Conservation (phyloP, 2,113 vertebrate species). For the Chamaea fasciata region DNA sequence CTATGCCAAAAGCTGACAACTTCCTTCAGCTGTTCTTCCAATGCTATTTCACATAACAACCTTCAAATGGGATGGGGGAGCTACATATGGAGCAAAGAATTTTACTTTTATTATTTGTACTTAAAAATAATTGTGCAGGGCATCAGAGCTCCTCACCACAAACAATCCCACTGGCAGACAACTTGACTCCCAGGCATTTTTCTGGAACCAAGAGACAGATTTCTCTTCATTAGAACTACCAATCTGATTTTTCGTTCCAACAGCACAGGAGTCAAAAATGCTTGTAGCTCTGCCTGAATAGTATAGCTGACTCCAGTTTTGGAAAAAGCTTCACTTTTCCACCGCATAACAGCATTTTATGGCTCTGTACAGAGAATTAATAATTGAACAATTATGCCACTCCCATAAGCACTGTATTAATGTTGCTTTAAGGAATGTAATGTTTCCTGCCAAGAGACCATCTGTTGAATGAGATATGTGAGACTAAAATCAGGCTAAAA, state of each 20-base stretch:
- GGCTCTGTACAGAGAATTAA: not conserved
- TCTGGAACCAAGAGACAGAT: not conserved
- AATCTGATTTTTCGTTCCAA: not conserved
- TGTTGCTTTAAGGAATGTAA: not conserved
- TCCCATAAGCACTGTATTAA: not conserved
- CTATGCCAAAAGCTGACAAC: not conserved
- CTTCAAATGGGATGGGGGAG: not conserved
- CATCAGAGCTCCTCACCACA: not conserved
- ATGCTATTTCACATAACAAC: accelerated
- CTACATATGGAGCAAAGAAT: not conserved
- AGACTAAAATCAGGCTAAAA: conserved; percentile 16
- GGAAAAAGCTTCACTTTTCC: not conserved
- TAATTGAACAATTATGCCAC: conserved; percentile 6
- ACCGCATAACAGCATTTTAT: not conserved
- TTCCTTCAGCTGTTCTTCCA: not conserved
- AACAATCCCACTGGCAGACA: not conserved
- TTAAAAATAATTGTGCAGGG: not conserved
- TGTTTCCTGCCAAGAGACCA: conserved; percentile 10
- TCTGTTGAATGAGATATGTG: conserved; percentile 33
- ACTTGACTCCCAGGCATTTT: not conserved
- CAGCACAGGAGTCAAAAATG: not conserved
- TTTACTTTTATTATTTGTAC: not conserved
- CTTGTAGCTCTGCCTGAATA: not conserved
- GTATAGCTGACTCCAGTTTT: not conserved
- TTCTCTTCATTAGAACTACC: not conserved